phyloP scores from a whole-genome alignment of 2,113 vertebrate species.

The Tapirus terrestris region DNA sequence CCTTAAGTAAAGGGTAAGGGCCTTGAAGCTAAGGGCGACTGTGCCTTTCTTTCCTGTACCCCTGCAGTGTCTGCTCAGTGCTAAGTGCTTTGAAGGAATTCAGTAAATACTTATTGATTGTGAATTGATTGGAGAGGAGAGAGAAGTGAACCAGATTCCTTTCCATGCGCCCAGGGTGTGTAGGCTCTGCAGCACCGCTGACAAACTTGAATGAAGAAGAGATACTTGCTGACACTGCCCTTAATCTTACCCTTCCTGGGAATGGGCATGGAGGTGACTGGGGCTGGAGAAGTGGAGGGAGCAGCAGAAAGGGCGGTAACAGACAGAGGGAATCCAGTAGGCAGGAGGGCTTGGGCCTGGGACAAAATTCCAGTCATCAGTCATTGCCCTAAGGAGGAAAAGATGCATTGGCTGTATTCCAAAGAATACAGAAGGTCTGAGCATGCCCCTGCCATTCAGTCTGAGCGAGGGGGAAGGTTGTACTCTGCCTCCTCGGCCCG shows the following conservation, averaged over 20 bases:
- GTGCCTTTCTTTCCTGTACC: background rate
- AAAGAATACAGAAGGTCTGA: background rate
- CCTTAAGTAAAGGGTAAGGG: background rate
- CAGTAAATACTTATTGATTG: background rate
- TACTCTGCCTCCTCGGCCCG: fast-evolving
- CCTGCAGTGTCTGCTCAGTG: background rate
- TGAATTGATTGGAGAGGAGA: background rate
- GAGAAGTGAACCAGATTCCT: background rate
- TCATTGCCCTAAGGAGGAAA: background rate
- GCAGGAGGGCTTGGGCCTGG: background rate
- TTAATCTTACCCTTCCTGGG: background rate
- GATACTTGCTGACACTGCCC: background rate
- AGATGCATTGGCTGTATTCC: background rate
- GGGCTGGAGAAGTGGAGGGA: background rate
- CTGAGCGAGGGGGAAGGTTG: background rate
- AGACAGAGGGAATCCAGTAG: background rate
- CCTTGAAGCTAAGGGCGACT: background rate
- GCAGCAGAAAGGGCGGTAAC: background rate
- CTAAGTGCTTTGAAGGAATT: background rate
- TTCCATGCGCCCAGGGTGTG: background rate
- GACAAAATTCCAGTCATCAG: background rate
- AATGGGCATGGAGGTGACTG: background rate
- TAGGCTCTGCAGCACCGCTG: fast-evolving
- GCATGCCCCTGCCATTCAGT: fast-evolving
- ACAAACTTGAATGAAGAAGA: background rate